Evolutionary conservation across 2,888 invertebrate genomes (phyloP).

Genomic region (Ariolimax columbianus): DNA sequence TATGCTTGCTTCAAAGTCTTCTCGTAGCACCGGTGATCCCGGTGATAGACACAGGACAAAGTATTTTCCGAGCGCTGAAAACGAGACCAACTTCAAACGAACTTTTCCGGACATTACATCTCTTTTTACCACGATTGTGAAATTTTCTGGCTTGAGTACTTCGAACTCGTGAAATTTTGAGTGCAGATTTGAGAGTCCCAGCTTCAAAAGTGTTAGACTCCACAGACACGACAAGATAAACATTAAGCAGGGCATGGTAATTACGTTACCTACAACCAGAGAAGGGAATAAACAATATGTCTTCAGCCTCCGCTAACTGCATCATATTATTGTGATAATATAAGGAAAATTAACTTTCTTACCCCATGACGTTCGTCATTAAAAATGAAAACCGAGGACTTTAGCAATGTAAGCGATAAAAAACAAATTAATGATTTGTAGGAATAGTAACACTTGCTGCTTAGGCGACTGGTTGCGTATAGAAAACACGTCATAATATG

Average conservation of each 20-base stretch:
- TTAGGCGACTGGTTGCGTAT: neutral
- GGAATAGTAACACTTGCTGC: neutral
- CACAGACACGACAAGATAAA: neutral
- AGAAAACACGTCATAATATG: neutral
- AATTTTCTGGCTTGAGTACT: neutral
- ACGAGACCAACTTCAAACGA: slow-evolving; percentile 16
- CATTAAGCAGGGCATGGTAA: neutral
- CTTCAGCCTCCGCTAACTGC: neutral
- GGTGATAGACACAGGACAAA: slow-evolving; percentile 19
- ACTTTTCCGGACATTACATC: neutral
- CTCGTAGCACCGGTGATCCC: slow-evolving; percentile 23
- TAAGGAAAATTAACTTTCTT: neutral
- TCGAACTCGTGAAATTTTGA: slow-evolving; percentile 9
- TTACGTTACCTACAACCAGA: too few relatives aligned
- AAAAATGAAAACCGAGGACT: neutral
- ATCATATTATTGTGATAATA: neutral
- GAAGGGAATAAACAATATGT: neutral
- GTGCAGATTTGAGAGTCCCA: neutral
- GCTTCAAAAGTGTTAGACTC: neutral
- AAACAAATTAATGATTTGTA: neutral
- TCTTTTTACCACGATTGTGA: slow-evolving; percentile 16
- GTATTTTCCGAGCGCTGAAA: slow-evolving; percentile 7
- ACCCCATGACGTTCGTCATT: neutral
- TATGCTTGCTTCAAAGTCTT: neutral
- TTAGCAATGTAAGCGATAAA: neutral